A percentile compares a stretch with the other conserved stretches of the same genome.
phyloP scores from a whole-genome alignment of 2,113 vertebrate species.

The Stegostoma tigrinum region DNA sequence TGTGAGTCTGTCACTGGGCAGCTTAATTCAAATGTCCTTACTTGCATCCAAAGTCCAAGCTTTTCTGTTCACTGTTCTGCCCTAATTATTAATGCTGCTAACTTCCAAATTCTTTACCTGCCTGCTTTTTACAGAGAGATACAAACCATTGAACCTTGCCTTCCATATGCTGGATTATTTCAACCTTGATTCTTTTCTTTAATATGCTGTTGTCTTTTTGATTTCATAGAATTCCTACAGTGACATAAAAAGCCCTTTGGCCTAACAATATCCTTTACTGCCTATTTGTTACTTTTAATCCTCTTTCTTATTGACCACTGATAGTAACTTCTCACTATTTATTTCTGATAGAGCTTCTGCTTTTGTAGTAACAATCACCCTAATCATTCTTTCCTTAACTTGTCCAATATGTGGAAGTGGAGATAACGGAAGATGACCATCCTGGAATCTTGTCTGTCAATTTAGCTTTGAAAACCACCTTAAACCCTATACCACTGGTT shows the following conservation, averaged over 20 bases:
- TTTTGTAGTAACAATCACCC: neutral
- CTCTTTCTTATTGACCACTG: neutral
- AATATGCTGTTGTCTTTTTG: neutral
- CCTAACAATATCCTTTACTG: neutral
- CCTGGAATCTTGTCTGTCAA: neutral
- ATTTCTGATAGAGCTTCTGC: no score
- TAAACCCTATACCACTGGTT: no score
- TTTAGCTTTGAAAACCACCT: neutral
- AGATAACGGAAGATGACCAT: neutral
- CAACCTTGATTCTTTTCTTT: neutral
- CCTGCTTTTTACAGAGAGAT: neutral
- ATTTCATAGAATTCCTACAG: no score
- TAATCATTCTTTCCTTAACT: neutral
- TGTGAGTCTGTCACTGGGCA: neutral
- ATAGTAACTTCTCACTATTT: no score
- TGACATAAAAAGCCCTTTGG: no score
- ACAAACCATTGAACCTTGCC: neutral
- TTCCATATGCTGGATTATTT: neutral
- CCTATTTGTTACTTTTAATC: neutral
- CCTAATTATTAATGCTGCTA: neutral
- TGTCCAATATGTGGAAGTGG: no score
- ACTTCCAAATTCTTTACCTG: neutral
- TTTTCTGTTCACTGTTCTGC: neutral
- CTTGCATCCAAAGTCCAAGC: neutral
- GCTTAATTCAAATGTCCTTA: neutral